Percentiles rank a stretch among this genome's conserved stretches.
phyloP scores from a whole-genome alignment of 1,140 invertebrate species.

The Lamellibrachia luymesi region DNA sequence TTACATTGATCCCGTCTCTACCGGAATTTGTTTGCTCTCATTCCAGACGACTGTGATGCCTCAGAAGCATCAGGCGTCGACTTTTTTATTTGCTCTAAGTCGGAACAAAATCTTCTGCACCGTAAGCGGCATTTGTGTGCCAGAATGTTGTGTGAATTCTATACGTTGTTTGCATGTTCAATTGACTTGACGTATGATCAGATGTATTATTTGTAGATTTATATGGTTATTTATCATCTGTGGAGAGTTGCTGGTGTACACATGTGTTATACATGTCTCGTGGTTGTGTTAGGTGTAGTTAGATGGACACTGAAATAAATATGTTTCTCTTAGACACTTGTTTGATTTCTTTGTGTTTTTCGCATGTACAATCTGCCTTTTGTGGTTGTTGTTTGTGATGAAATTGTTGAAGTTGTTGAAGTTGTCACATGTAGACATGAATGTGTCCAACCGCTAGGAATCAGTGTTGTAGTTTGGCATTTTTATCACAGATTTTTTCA shows the following conservation, averaged over 20 bases:
- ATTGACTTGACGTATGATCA: neutral
- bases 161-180: neutral
- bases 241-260: neutral
- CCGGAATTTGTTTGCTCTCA: neutral
- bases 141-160: neutral
- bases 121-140: neutral
- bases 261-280: neutral
- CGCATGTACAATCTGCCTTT: neutral
- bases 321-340: neutral
- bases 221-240: no score
- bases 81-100: conserved; percentile 1
- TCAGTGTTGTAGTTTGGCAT: neutral
- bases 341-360: neutral
- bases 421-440: neutral
- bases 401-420: neutral
- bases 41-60: neutral
- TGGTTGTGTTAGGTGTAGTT: neutral
- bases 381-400: neutral
- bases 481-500: neutral
- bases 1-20: neutral
- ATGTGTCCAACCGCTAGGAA: neutral
- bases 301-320: neutral
- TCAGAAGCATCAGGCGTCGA: neutral
- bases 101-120: neutral
- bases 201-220: no score